Evolutionary conservation across 1,140 invertebrate genomes (phyloP).

Genomic region (Wasmannia auropunctata): DNA sequence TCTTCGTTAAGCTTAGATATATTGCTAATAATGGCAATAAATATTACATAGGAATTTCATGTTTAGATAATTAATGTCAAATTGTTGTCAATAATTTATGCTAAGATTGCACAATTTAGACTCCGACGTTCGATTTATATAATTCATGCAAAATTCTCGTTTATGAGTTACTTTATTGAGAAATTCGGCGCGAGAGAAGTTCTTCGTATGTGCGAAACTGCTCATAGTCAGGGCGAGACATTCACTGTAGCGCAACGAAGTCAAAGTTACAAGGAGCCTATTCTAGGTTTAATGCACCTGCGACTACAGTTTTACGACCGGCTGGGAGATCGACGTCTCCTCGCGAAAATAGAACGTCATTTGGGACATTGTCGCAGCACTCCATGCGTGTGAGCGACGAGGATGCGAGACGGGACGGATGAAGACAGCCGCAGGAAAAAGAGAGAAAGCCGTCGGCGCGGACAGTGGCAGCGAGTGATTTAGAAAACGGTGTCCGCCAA

Average conservation of each 20-base stretch:
- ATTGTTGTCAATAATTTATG: neutral
- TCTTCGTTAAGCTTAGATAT: neutral
- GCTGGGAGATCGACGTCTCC: conserved; percentile 71
- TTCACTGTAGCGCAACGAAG: conserved; percentile 11
- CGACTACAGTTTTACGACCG: conserved; percentile 71
- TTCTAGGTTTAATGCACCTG: conserved; percentile 72
- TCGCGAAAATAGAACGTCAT: conserved; percentile 78
- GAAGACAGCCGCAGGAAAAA: conserved; percentile 55
- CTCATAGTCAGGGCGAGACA: neutral
- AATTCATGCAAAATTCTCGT: neutral
- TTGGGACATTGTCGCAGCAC: conserved; percentile 72
- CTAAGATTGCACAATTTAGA: neutral
- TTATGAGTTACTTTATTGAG: neutral
- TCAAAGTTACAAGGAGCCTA: conserved; percentile 60
- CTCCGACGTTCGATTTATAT: neutral
- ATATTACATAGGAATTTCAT: neutral
- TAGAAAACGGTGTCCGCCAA: conserved; percentile 80
- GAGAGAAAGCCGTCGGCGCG: conserved; percentile 53
- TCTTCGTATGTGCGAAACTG: neutral
- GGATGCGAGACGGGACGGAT: neutral
- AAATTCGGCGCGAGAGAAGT: conserved; percentile 25
- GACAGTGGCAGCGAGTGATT: conserved; percentile 71
- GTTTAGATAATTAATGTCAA: neutral
- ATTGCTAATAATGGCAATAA: too few relatives aligned
- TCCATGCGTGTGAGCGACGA: neutral